Evolutionary conservation across 1,140 invertebrate genomes (phyloP).

Genomic region (Wiebesia pumilae): DNA sequence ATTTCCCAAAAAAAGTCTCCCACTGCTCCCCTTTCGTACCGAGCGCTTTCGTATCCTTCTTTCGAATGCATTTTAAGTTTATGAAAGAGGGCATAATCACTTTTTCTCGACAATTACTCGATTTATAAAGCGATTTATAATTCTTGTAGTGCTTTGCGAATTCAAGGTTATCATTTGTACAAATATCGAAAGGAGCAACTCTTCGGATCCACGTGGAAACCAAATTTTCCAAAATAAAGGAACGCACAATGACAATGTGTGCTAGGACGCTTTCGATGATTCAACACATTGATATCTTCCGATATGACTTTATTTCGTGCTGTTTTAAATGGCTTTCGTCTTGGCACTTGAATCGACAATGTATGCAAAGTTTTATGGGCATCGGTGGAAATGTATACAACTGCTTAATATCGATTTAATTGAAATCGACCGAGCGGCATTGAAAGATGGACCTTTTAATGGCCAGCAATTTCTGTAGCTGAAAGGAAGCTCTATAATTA

Average conservation of each 20-base stretch:
- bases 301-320: neutral
- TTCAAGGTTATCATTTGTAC: neutral
- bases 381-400: neutral
- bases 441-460: neutral
- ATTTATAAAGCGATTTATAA: neutral
- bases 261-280: neutral
- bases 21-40: no score
- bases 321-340: neutral
- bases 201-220: neutral
- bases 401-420: neutral
- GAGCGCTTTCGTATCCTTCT: neutral
- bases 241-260: neutral
- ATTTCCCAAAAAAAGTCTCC: neutral
- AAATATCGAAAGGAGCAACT: neutral
- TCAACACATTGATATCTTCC: neutral
- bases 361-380: no score
- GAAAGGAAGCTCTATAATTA: no score
- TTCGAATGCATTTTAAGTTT: slow-evolving; percentile 21
- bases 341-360: neutral
- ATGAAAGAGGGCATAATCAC: slow-evolving; percentile 1
- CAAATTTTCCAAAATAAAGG: slow-evolving; percentile 3
- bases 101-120: neutral
- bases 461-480: no score
- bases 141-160: neutral
- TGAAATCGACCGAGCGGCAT: neutral